These are phyloP conservation scores for Spodoptera littoralis DNA, from an alignment of 2,888 invertebrate species.

Conservation along the genomic window DNA sequence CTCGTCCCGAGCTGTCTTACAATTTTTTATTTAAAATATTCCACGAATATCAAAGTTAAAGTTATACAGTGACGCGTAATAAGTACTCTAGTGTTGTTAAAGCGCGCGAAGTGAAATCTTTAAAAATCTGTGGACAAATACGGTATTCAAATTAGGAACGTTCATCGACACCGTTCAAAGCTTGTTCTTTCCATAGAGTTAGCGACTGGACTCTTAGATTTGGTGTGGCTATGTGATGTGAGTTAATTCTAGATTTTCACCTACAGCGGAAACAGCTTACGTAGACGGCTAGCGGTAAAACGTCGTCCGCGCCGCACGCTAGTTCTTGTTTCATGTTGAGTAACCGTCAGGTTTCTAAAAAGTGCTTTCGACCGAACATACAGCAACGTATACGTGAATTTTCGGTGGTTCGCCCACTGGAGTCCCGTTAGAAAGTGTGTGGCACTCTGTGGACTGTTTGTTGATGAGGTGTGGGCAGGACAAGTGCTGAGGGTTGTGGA, in stretches of 20 bases:
- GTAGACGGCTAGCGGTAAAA: slow-evolving; percentile 87
- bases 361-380: slow-evolving; percentile 77
- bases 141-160: slow-evolving; percentile 66
- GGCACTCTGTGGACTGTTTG: slow-evolving; percentile 57
- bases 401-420: slow-evolving; percentile 63
- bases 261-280: slow-evolving; percentile 86
- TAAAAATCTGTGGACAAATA: slow-evolving; percentile 58
- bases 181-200: slow-evolving; percentile 61
- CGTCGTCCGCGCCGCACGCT: slow-evolving; percentile 83
- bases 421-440: slow-evolving; percentile 76
- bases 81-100: slow-evolving; percentile 58
- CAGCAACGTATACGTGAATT: slow-evolving; percentile 68
- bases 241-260: slow-evolving; percentile 87
- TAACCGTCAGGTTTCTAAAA: slow-evolving; percentile 85
- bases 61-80: slow-evolving; percentile 58
- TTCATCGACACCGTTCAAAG: slow-evolving; percentile 69
- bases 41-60: slow-evolving; percentile 64
- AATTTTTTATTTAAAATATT: slow-evolving; percentile 70
- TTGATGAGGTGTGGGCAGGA: slow-evolving; percentile 56
- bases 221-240: slow-evolving; percentile 80
- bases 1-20: slow-evolving; percentile 71
- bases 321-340: slow-evolving; percentile 80
- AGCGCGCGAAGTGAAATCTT: slow-evolving; percentile 66
- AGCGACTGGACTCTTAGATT: slow-evolving; percentile 68
- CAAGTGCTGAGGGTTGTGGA: slow-evolving; percentile 60